These are phyloP conservation scores for Drosophila sucinea DNA, from an alignment of 1,140 invertebrate species.

Conservation along the genomic window DNA sequence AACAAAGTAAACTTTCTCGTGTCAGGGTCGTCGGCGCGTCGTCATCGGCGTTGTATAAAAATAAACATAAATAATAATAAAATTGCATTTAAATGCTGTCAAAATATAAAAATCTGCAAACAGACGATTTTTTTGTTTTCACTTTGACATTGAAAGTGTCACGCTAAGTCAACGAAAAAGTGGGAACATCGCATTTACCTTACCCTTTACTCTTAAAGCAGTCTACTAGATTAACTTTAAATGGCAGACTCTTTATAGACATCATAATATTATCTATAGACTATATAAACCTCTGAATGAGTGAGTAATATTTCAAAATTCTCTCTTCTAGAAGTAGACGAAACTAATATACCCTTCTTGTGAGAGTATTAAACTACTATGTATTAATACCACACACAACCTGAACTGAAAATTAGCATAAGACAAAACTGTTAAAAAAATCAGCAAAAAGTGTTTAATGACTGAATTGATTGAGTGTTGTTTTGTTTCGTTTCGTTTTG, in stretches of 20 bases:
- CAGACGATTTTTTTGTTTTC: neutral
- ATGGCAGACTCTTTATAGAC: too few relatives aligned
- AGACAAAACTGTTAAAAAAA: conserved; percentile 57
- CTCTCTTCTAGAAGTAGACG: neutral
- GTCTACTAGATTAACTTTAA: too few relatives aligned
- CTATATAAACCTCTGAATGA: too few relatives aligned
- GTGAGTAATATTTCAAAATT: neutral
- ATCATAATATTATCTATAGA: too few relatives aligned
- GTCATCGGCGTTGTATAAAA: conserved; percentile 30
- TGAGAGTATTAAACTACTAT: neutral
- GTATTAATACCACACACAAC: conserved; percentile 18
- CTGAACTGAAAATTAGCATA: conserved; percentile 45
- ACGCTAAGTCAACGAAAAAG: neutral
- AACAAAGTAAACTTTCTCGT: conserved; percentile 25
- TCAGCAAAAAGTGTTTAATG: conserved; percentile 46
- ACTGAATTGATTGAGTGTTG: conserved; percentile 59
- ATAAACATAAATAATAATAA: conserved; percentile 34
- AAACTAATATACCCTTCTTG: neutral
- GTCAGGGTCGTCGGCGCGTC: conserved; percentile 26
- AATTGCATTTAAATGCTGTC: conserved; percentile 44
- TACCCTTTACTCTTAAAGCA: too few relatives aligned
- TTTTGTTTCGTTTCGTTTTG: conserved; percentile 42
- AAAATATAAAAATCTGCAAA: conserved; percentile 22
- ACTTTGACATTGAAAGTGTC: conserved; percentile 41
- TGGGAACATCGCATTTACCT: too few relatives aligned